phyloP scores from a whole-genome alignment of 2,113 vertebrate genomes.

The Craseonycteris thonglongyai region DNA sequence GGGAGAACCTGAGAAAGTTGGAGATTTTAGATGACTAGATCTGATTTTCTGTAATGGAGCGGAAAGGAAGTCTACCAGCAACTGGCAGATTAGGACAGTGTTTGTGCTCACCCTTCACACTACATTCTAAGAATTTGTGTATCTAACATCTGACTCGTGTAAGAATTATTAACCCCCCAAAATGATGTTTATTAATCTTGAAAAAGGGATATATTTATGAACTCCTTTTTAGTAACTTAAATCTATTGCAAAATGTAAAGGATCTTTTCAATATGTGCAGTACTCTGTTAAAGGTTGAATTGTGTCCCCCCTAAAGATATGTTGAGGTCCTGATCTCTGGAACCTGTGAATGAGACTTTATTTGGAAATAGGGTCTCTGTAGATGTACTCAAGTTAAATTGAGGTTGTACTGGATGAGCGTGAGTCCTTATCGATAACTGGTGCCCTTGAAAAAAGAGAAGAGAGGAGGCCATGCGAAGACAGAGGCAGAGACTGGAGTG shows the following conservation, averaged over 20 bases:
- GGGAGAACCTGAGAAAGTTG: background rate
- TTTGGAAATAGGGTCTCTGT: background rate
- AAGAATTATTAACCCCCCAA: background rate
- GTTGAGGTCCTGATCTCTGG: background rate
- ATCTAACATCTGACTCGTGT: background rate
- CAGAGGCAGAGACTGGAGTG: background rate
- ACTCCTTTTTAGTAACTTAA: background rate
- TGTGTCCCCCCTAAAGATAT: background rate
- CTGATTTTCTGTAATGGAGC: background rate
- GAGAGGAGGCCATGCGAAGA: background rate
- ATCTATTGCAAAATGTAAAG: background rate
- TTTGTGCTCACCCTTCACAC: background rate
- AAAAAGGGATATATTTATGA: background rate
- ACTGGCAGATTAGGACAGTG: background rate
- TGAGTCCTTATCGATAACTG: background rate
- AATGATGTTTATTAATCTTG: background rate
- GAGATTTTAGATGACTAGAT: background rate
- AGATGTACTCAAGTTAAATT: background rate
- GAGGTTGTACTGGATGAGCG: background rate
- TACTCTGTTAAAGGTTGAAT: background rate
- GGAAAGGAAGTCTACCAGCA: background rate
- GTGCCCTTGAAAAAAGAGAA: background rate
- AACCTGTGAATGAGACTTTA: background rate
- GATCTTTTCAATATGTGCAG: background rate
- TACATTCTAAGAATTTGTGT: background rate